Percentiles rank a stretch among this genome's conserved stretches.
These are phyloP conservation scores for Erpobdella octoculata DNA, from an alignment of 2,888 invertebrate species.

Conservation along the genomic window DNA sequence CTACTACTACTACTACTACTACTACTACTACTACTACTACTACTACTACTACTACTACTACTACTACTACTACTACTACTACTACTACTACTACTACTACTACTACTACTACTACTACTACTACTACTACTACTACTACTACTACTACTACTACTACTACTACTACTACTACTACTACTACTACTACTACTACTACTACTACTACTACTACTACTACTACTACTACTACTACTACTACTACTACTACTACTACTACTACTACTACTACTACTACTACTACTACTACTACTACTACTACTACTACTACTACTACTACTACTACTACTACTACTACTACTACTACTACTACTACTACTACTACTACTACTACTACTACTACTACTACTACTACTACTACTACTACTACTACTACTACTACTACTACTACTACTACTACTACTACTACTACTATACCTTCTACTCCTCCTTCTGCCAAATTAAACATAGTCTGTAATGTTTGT, in stretches of 20 bases:
- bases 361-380: slow-evolving; percentile 1
- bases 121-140: too few species aligned
- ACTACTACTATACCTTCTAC: too few species aligned
- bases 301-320: slow-evolving; percentile 1
- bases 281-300: neutral
- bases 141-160: too few species aligned
- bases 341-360: slow-evolving; percentile 1
- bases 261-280: neutral
- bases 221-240: slow-evolving; percentile 1
- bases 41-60: slow-evolving; percentile 6
- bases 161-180: too few species aligned
- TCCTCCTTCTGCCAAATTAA: too few species aligned
- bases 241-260: neutral
- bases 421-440: slow-evolving; percentile 1
- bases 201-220: too few species aligned
- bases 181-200: too few species aligned
- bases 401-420: slow-evolving; percentile 1
- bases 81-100: slow-evolving; percentile 10
- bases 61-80: slow-evolving; percentile 5
- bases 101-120: too few species aligned
- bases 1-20: slow-evolving; percentile 10
- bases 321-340: slow-evolving; percentile 1
- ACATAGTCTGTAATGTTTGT: too few species aligned
- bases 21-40: neutral
- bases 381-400: neutral